Percentiles rank a stretch among this genome's conserved stretches.
phyloP scores from a whole-genome alignment of 1,140 invertebrate species.

The Eumaeus atala region DNA sequence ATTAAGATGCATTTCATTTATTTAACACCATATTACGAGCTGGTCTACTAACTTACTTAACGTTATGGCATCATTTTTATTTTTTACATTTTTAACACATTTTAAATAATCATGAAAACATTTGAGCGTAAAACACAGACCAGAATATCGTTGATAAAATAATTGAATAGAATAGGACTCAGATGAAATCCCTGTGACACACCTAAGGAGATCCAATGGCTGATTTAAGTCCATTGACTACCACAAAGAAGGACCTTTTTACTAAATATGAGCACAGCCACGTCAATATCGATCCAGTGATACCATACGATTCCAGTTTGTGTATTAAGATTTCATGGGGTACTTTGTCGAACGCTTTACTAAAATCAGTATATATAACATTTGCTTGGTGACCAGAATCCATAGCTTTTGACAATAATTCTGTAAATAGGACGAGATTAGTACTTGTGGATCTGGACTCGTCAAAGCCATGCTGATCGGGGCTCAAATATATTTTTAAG shows the following conservation, averaged over 20 bases:
- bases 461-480: constrained; percentile 20
- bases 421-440: constrained; percentile 18
- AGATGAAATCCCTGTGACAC: constrained; percentile 21
- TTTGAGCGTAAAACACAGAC: background rate
- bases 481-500: constrained; percentile 17
- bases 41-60: background rate
- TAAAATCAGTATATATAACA: constrained; percentile 22
- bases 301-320: constrained; percentile 19
- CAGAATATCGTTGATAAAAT: constrained; percentile 14
- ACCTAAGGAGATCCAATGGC: constrained; percentile 1
- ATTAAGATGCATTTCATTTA: background rate
- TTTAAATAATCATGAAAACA: constrained; percentile 1
- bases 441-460: constrained; percentile 16
- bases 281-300: constrained; percentile 9
- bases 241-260: constrained; percentile 19
- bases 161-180: constrained; percentile 17
- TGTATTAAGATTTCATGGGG: constrained; percentile 12
- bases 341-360: constrained; percentile 21
- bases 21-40: background rate
- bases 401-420: constrained; percentile 11
- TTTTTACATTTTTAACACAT: background rate
- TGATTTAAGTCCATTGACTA: constrained; percentile 15
- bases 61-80: background rate
- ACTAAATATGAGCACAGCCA: constrained; percentile 18
- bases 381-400: constrained; percentile 19